Percentiles rank a stretch among this genome's conserved stretches.
Evolutionary conservation across 2,113 vertebrate genomes (phyloP).

Genomic region (Nycticryphes semicollaris): DNA sequence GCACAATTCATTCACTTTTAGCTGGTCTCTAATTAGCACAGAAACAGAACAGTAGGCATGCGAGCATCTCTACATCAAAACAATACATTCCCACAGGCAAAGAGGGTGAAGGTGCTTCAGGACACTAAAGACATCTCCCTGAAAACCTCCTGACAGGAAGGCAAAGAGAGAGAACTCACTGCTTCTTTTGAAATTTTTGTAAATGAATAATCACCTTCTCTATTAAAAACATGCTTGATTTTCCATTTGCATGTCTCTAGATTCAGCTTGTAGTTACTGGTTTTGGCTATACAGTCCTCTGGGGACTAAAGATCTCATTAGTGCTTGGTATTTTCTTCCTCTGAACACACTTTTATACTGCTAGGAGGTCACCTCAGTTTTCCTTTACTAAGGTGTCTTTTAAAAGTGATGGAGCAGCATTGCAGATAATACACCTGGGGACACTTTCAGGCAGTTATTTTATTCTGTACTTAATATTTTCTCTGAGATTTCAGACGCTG

Average conservation of each 20-base stretch:
- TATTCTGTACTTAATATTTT: background rate
- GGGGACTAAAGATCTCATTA: slow-evolving; percentile 4
- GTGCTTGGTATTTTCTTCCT: background rate
- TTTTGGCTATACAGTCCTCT: background rate
- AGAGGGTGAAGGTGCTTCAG: background rate
- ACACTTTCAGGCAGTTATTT: background rate
- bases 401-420: background rate
- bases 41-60: background rate
- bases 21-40: slow-evolving; percentile 6
- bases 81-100: background rate
- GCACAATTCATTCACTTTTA: background rate
- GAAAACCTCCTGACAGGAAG: background rate
- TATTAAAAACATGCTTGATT: background rate
- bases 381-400: background rate
- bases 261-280: background rate
- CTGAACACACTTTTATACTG: background rate
- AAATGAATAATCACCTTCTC: background rate
- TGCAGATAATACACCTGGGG: background rate
- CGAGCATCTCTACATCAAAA: background rate
- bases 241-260: background rate
- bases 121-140: background rate
- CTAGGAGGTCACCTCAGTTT: background rate
- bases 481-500: background rate
- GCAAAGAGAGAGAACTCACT: background rate
- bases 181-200: background rate